Percentiles rank a stretch among this genome's conserved stretches.
Conservation (phyloP, 2,888 invertebrate species). For the Agrilus mali region DNA sequence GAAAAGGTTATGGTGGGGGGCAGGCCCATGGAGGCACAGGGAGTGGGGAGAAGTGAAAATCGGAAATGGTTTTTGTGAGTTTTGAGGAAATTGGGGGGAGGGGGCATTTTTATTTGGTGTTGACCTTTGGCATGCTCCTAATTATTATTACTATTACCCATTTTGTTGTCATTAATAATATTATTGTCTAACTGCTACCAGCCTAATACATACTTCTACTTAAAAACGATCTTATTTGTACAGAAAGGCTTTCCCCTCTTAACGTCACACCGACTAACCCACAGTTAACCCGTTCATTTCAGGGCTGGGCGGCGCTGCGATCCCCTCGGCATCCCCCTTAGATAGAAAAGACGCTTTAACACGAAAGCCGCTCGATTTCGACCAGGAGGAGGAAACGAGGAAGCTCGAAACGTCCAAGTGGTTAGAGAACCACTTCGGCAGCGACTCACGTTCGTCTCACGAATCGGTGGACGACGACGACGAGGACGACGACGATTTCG, state of each 20-base stretch:
- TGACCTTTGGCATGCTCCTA: no score
- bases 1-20: no score
- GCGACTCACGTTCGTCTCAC: conserved; percentile 67
- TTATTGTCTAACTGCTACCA: no score
- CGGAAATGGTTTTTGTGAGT: no score
- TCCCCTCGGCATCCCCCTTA: conserved; percentile 26
- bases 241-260: neutral
- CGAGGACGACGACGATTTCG: conserved; percentile 31
- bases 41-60: no score
- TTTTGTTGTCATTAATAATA: no score
- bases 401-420: conserved; percentile 85
- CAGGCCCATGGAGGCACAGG: no score
- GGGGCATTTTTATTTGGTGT: no score
- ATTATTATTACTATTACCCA: no score
- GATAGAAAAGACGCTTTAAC: conserved; percentile 73
- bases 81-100: no score
- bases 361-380: conserved; percentile 70
- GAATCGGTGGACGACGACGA: conserved; percentile 55
- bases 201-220: no score
- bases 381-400: conserved; percentile 78
- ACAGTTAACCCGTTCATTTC: conserved; percentile 1
- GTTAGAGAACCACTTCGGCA: conserved; percentile 84
- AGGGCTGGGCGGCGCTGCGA: conserved; percentile 22
- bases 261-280: neutral
- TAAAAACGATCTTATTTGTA: no score